Base-by-base conservation (phyloP, 1,140 invertebrate genomes). In the Rhyacophila brunnea region DNA sequence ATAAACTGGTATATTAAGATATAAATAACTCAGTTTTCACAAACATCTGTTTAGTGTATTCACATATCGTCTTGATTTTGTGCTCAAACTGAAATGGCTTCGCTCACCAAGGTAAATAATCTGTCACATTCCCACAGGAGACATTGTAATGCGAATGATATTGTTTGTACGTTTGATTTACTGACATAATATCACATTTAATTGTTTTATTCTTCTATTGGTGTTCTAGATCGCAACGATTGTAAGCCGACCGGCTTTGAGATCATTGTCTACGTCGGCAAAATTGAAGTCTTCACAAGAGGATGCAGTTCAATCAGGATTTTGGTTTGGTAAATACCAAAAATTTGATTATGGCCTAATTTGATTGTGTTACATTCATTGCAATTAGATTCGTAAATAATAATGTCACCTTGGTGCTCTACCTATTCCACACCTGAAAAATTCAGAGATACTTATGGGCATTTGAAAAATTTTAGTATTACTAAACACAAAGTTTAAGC, bases 291-390 rank as follows among this genome's bases (percentile, higher is more conserved):
- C 40, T 7, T 15, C 60, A n/a, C 34, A n/a, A 3, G 36, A 47
- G 19, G 46, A 57, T 38, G 60, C 28, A 42, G 18, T 20, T 1
- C 46, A 49, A 11, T 23, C 40, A 1, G 60, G 60, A 36, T 51
- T 52, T 34, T 62, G 53, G 34, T 62, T 62, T 34, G 60, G 60
- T 62, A 42, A 57, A 32, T 47, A 47, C 11, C 13, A 14, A 47
- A 28, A 28, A 3, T n/a, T 45, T 45, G 3, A 19, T 17, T 19
- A 19, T 11, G 4, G 11, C 13, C n/a, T 45, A 19, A n/a, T 14
- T 45, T 45, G 13, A 45, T 45, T 11, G 20, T 13, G 13, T 17
- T n/a, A 17, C n/a, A 13, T 19, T 14, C 20, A 19, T 19, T 45
- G n/a, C 43, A 45, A 7, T 19, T 19, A 19, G 17, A 45, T 17